Conservation (phyloP, 2,113 vertebrate genomes). For the Channa maculata region DNA sequence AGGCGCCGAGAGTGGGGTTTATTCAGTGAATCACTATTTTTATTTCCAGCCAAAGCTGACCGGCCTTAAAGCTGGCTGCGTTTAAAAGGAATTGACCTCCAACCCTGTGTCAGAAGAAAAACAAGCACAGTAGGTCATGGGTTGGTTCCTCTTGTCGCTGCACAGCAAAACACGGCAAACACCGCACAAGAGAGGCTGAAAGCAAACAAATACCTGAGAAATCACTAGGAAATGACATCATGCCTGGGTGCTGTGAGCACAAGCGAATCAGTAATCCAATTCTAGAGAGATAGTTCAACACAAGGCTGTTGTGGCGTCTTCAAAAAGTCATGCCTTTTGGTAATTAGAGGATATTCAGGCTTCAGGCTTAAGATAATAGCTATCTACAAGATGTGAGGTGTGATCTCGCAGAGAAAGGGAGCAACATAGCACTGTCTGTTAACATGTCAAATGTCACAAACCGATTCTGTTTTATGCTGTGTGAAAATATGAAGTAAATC, state of each 20-base stretch:
- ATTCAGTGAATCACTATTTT: constrained; percentile 62
- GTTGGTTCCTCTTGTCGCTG: constrained; percentile 72
- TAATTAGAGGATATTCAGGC: constrained; percentile 59
- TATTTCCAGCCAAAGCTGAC: constrained; percentile 55
- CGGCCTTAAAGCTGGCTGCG: constrained; percentile 55
- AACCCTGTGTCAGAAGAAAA: constrained; percentile 72
- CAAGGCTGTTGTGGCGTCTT: constrained; percentile 35
- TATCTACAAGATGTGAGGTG: constrained; percentile 41
- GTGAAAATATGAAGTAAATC: constrained; percentile 38
- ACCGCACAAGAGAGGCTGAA: constrained; percentile 47
- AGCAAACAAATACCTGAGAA: constrained; percentile 78
- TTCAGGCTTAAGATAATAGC: constrained; percentile 59
- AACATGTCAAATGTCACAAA: constrained; percentile 37
- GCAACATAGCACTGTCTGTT: constrained; percentile 22
- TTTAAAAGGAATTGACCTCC: constrained; percentile 77
- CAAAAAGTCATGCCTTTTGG: constrained; percentile 43
- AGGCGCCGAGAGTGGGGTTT: constrained; percentile 5
- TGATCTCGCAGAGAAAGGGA: constrained; percentile 26
- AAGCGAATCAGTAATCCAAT: constrained; percentile 77
- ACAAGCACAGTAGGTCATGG: constrained; percentile 78
- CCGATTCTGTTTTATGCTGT: constrained; percentile 27
- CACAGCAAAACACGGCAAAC: constrained; percentile 60
- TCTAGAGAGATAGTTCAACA: constrained; percentile 55
- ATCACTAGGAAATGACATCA: constrained; percentile 80
- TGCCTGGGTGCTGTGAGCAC: constrained; percentile 57